A percentile compares a stretch with the other conserved stretches of the same genome.
These are phyloP conservation scores for Chlorops oryzae DNA, from an alignment of 1,140 invertebrate genomes.

Conservation along the genomic window DNA sequence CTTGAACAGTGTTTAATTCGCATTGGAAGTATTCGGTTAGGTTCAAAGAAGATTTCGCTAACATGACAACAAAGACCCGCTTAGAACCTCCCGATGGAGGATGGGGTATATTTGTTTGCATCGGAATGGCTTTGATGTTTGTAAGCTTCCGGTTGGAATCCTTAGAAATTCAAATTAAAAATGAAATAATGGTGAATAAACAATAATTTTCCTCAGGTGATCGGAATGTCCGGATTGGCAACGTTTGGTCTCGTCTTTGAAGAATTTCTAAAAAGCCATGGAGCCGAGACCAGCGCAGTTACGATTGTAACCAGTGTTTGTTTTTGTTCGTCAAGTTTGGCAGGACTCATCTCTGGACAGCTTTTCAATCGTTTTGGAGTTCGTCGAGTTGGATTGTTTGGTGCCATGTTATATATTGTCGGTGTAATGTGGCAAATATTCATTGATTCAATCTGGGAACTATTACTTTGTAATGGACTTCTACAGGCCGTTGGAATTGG, in stretches of 20 bases:
- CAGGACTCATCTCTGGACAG: slow-evolving; percentile 53
- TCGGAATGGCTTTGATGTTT: slow-evolving; percentile 54
- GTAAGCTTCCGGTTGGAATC: too few relatives aligned
- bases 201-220: slow-evolving; percentile 43
- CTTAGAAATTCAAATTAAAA: background rate
- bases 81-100: too few relatives aligned
- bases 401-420: slow-evolving; percentile 50
- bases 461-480: slow-evolving; percentile 53
- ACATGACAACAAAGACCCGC: too few relatives aligned
- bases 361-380: slow-evolving; percentile 51
- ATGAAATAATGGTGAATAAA: background rate
- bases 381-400: slow-evolving; percentile 54
- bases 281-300: slow-evolving; percentile 55
- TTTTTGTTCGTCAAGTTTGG: slow-evolving; percentile 55
- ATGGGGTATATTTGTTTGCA: slow-evolving; percentile 59
- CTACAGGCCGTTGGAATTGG: slow-evolving; percentile 57
- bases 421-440: slow-evolving; percentile 54
- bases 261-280: slow-evolving; percentile 56
- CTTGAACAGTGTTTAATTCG: too few relatives aligned
- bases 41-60: too few relatives aligned
- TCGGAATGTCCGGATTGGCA: slow-evolving; percentile 53
- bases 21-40: too few relatives aligned
- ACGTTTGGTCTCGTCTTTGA: slow-evolving; percentile 62
- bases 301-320: slow-evolving; percentile 56
- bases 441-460: slow-evolving; percentile 49